Evolutionary conservation across 2,888 invertebrate genomes (phyloP), one percentile per base, ranked within the genome.

Genomic region (Nasonovia ribisnigri): DNA sequence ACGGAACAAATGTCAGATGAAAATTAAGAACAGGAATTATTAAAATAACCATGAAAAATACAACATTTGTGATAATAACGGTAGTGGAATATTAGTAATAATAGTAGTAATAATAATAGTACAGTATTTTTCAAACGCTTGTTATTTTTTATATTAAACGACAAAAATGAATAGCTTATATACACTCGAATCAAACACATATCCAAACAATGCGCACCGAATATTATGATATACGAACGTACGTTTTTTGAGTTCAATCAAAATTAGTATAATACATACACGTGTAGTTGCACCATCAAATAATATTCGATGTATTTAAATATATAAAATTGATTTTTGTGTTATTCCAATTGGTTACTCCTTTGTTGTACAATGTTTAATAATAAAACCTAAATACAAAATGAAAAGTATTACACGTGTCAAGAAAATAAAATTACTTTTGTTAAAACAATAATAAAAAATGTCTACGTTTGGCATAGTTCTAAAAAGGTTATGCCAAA

Each of bases 381-480:
- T 88, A 54, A 88, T 42, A 88, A 54, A 88, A 54, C 26, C 88
- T 54, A 88, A 88, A 26, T 48, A 77, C 77, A 77, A 77, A 77
- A 77, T 36, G 20, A 26, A 77, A 77, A 77, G 36, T 24, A 42
- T 89, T 89, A 43, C 43, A 43, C 29, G n/a, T 89, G 89, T 89
- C 57, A 89, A 89, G 57, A 89, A 60, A 89, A 60, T 43, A 89
- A 89, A 60, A 89, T 43, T 89, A 89, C 89, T 89, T 57, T 43
- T 54, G 89, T 89, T 43, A n/a, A 42, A 88, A 24, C 88, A 77
- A 36, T 36, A 77, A 67, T n/a, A 43, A 67, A 77, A 77, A 67
- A 54, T 6, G 3, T 77, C 36, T 67, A 67, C 24, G 24, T 67
- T 90, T 67, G 48, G 48, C 77, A 90, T 90, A 77, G 90, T 67